A percentile compares a stretch with the other conserved stretches of the same genome.
Evolutionary conservation across 2,113 vertebrate species (phyloP).

Genomic region (Athene noctua): DNA sequence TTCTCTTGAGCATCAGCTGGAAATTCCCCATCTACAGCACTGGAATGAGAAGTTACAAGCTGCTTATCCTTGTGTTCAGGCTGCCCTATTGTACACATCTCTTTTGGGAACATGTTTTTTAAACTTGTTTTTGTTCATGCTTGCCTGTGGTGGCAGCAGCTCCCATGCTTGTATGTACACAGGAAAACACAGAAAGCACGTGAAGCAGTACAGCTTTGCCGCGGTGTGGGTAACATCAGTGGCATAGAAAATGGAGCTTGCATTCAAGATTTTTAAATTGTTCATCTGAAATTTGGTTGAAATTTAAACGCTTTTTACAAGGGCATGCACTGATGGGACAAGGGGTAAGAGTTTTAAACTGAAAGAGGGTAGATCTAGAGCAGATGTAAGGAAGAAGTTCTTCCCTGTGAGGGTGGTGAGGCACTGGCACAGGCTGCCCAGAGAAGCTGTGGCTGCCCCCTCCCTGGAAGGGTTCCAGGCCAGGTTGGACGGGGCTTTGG

Average conservation of each 20-base stretch:
- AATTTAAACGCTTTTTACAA: background rate
- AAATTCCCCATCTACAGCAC: background rate
- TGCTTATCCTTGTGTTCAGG: background rate
- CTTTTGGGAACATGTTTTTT: background rate
- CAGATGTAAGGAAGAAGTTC: too few species aligned
- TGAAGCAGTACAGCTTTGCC: fast-evolving
- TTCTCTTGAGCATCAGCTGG: background rate
- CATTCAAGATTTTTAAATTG: background rate
- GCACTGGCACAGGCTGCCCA: too few species aligned
- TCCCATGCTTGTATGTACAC: background rate
- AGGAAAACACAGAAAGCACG: background rate
- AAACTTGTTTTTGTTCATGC: background rate
- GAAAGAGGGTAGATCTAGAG: too few species aligned
- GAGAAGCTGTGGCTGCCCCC: too few species aligned
- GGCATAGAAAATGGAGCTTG: background rate
- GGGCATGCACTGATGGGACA: too few species aligned
- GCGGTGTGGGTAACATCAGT: fast-evolving
- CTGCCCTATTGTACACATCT: fast-evolving
- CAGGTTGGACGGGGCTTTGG: too few species aligned
- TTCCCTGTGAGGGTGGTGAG: too few species aligned
- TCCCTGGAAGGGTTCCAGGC: too few species aligned
- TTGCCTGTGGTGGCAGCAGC: background rate
- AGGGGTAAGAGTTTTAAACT: too few species aligned
- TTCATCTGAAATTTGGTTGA: background rate
- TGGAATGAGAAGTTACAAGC: background rate